Conservation (phyloP, 2,888 invertebrate genomes). For the Zygogramma bicolorata region DNA sequence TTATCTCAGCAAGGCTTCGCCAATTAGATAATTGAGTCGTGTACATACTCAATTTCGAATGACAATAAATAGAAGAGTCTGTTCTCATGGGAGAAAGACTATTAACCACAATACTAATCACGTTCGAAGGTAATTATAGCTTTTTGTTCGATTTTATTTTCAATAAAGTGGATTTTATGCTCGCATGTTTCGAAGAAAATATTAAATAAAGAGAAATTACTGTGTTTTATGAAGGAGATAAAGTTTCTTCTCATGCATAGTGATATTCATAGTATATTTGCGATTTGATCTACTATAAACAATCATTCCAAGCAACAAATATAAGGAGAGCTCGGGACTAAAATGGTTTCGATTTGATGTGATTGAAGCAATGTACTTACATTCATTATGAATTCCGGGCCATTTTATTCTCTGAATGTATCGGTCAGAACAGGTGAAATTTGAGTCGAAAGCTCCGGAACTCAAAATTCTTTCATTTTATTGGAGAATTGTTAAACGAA, state of each 20-base stretch:
- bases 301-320: too few species aligned
- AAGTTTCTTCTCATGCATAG: not conserved
- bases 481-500: too few species aligned
- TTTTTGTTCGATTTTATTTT: conserved; percentile 1
- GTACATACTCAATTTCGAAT: conserved; percentile 17
- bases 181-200: not conserved
- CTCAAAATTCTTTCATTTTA: too few species aligned
- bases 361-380: too few species aligned
- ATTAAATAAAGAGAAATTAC: not conserved
- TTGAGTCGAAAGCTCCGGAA: too few species aligned
- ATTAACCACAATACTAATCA: not conserved
- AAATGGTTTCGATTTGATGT: too few species aligned
- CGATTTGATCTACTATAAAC: not conserved
- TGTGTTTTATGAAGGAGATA: not conserved
- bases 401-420: too few species aligned
- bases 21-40: conserved; percentile 36
- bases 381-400: too few species aligned
- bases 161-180: not conserved
- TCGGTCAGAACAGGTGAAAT: too few species aligned
- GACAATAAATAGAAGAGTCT: not conserved
- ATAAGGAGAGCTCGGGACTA: too few species aligned
- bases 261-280: not conserved
- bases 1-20: conserved; percentile 25
- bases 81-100: not conserved
- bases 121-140: not conserved